Percentiles rank a stretch among this genome's conserved stretches.
Conservation (phyloP, 2,888 invertebrate species). For the Temnothorax unifasciatus region DNA sequence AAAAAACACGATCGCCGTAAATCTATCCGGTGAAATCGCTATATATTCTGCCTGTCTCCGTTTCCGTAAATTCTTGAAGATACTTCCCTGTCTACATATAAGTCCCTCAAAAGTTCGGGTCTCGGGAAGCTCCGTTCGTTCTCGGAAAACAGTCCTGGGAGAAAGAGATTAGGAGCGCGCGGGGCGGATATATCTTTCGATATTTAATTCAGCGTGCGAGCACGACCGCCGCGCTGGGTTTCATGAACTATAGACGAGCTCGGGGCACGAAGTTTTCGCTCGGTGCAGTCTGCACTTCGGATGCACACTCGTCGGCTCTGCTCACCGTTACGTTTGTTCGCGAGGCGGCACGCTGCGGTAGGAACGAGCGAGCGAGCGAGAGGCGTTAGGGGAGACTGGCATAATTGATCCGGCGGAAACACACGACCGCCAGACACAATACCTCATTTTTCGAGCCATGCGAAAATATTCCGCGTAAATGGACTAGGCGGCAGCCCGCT, state of each 20-base stretch:
- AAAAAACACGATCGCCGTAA: not conserved
- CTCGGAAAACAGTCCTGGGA: not conserved
- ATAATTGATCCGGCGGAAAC: slow-evolving; percentile 69
- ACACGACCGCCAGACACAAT: slow-evolving; percentile 67
- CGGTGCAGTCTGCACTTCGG: slow-evolving; percentile 43
- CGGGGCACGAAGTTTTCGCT: slow-evolving; percentile 15
- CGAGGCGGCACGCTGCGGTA: slow-evolving; percentile 26
- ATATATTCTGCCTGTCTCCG: not conserved
- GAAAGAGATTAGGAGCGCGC: not conserved
- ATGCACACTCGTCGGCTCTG: slow-evolving; percentile 38
- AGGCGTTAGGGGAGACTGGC: slow-evolving; percentile 45
- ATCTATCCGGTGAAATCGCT: not conserved
- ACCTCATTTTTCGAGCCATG: slow-evolving; percentile 44
- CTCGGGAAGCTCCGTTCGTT: not conserved
- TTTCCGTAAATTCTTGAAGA: slow-evolving; percentile 8
- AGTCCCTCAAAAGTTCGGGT: slow-evolving; percentile 20
- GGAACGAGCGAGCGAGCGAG: slow-evolving; percentile 22
- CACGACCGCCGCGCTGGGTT: slow-evolving; percentile 24
- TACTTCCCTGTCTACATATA: not conserved
- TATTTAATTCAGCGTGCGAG: slow-evolving; percentile 50
- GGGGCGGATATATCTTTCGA: slow-evolving; percentile 29
- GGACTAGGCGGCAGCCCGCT: slow-evolving; percentile 11
- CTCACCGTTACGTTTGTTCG: slow-evolving; percentile 42
- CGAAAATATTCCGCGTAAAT: slow-evolving; percentile 53
- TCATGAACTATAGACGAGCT: slow-evolving; percentile 46